These are phyloP conservation scores for Phataginus tetradactyla DNA, from an alignment of 2,797 vertebrate species.

Conservation along the genomic window DNA sequence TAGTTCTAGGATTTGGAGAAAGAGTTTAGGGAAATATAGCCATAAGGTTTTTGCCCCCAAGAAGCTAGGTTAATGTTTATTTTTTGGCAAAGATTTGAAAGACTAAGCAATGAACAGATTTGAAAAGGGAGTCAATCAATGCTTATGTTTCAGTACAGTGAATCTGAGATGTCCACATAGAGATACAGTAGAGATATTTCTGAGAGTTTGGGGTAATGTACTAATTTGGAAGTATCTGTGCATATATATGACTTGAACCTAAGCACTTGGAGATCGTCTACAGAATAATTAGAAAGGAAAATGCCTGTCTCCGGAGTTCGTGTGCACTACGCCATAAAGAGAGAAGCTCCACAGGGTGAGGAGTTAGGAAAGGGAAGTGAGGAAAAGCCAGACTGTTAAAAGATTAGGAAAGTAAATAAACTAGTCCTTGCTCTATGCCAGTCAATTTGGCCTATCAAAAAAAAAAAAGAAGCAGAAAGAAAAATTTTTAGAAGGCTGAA, in stretches of 20 bases:
- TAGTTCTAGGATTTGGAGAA: not conserved
- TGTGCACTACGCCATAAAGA: not conserved
- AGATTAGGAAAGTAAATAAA: not conserved
- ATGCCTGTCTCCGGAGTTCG: not conserved
- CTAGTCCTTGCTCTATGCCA: not conserved
- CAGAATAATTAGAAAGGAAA: not conserved
- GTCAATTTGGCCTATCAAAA: not conserved
- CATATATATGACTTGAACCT: not conserved
- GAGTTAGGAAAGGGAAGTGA: not conserved
- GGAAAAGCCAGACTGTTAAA: not conserved
- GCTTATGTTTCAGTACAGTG: not conserved
- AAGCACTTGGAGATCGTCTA: not conserved
- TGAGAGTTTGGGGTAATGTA: not conserved
- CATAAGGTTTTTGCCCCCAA: not conserved
- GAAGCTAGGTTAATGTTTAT: not conserved
- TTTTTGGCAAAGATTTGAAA: not conserved
- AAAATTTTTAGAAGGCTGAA: not conserved
- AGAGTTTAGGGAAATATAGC: not conserved
- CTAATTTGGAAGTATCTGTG: not conserved
- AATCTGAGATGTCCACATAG: not conserved
- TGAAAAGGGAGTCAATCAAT: not conserved
- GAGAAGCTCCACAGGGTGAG: not conserved
- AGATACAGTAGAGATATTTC: not conserved
- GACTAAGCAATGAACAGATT: not conserved
- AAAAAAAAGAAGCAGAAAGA: not conserved